A percentile compares a stretch with the other conserved stretches of the same genome.
These are phyloP conservation scores for Pachymerium ferrugineum DNA, from an alignment of 2,888 invertebrate genomes.

Conservation along the genomic window DNA sequence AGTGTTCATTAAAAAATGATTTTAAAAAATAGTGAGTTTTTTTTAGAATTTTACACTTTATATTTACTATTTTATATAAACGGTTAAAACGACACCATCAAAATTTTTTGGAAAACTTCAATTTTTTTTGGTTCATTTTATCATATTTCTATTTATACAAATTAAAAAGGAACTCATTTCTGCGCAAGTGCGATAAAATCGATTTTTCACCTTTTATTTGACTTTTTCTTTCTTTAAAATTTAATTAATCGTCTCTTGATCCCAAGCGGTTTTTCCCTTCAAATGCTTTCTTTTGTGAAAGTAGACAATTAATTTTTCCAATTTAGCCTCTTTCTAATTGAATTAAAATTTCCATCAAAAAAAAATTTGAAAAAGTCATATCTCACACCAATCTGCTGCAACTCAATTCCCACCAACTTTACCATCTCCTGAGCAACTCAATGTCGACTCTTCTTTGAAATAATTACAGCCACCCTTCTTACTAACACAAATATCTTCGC, in stretches of 20 bases:
- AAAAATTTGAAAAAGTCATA: background rate
- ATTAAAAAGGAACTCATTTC: background rate
- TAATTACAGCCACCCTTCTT: background rate
- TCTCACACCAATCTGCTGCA: background rate
- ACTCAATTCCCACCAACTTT: background rate
- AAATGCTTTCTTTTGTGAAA: conserved; percentile 9
- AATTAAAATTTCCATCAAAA: background rate
- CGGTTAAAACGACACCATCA: too few species aligned
- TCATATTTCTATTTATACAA: too few species aligned
- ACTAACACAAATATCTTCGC: background rate
- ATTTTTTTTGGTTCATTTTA: too few species aligned
- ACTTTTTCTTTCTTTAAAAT: conserved; percentile 8
- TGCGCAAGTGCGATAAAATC: background rate
- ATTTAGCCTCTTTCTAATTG: conserved; percentile 7
- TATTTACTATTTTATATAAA: too few species aligned
- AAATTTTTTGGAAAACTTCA: too few species aligned
- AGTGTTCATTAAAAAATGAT: too few species aligned
- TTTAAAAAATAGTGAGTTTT: too few species aligned
- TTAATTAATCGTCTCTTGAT: conserved; percentile 11
- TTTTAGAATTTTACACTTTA: too few species aligned
- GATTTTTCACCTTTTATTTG: background rate
- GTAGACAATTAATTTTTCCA: conserved; percentile 10
- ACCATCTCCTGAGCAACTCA: background rate
- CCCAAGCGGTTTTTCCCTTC: background rate
- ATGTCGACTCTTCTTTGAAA: background rate